These are phyloP conservation scores for Tragelaphus strepsiceros DNA, from an alignment of 2,113 vertebrate genomes.

Conservation along the genomic window DNA sequence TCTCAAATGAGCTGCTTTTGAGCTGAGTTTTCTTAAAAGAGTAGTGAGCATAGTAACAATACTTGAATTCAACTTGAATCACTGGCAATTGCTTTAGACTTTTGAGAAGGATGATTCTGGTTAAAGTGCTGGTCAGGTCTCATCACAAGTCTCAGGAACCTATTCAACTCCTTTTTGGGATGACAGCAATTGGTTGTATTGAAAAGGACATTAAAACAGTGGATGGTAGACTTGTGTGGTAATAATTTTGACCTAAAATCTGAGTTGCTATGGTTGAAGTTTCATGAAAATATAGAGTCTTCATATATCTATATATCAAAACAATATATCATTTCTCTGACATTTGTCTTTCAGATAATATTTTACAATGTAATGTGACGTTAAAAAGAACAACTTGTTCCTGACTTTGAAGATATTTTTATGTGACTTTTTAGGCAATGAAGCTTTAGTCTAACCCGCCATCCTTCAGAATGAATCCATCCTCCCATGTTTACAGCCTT, in stretches of 20 bases:
- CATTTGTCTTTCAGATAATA: background rate
- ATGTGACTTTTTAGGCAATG: background rate
- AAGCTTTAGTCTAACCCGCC: background rate
- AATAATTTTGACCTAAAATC: background rate
- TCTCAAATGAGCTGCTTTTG: background rate
- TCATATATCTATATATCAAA: background rate
- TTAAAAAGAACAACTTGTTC: background rate
- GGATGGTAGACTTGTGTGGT: background rate
- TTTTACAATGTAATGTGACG: background rate
- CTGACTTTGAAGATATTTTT: background rate
- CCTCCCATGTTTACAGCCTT: background rate
- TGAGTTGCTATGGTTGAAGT: background rate
- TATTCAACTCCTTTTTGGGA: background rate
- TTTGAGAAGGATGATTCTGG: background rate
- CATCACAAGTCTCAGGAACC: background rate
- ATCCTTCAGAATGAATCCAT: background rate
- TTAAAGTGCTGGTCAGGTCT: background rate
- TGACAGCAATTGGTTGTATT: background rate
- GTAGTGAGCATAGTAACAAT: background rate
- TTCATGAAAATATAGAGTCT: background rate
- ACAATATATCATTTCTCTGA: background rate
- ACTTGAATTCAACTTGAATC: background rate
- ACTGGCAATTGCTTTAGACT: background rate
- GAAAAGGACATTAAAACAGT: background rate
- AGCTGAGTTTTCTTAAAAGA: slow-evolving; percentile 24